Percentiles rank a stretch among this genome's conserved stretches.
These are phyloP conservation scores for Asteroscopus sphinx DNA, from an alignment of 2,888 invertebrate genomes.

Conservation along the genomic window DNA sequence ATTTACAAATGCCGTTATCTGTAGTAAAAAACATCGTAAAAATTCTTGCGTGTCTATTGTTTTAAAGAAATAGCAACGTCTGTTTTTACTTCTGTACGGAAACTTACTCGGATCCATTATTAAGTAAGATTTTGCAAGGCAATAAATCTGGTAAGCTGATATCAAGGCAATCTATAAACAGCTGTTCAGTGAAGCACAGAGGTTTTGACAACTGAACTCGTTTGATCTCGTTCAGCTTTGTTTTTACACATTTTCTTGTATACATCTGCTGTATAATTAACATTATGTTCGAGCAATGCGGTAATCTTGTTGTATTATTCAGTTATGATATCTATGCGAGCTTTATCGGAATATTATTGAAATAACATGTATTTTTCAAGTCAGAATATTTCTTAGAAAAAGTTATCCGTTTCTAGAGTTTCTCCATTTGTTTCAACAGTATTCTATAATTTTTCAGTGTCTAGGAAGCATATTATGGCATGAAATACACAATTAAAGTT, in stretches of 20 bases:
- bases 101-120: slow-evolving; percentile 58
- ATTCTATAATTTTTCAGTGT: slow-evolving; percentile 33
- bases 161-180: slow-evolving; percentile 53
- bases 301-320: slow-evolving; percentile 43
- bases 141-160: slow-evolving; percentile 53
- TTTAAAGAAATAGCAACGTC: slow-evolving; percentile 60
- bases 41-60: slow-evolving; percentile 71
- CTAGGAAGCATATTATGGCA: slow-evolving; percentile 15
- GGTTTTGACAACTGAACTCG: slow-evolving; percentile 56
- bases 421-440: slow-evolving; percentile 16
- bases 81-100: slow-evolving; percentile 66
- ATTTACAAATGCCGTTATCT: slow-evolving; percentile 62
- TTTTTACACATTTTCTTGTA: slow-evolving; percentile 46
- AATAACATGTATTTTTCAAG: slow-evolving; percentile 27
- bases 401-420: slow-evolving; percentile 32
- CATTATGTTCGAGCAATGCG: slow-evolving; percentile 43
- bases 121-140: slow-evolving; percentile 51
- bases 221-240: slow-evolving; percentile 32
- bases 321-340: slow-evolving; percentile 23
- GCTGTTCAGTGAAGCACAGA: slow-evolving; percentile 56
- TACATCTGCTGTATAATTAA: slow-evolving; percentile 47
- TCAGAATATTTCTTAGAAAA: slow-evolving; percentile 21
- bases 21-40: slow-evolving; percentile 76
- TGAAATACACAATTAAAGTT: slow-evolving; percentile 20
- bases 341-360: slow-evolving; percentile 48